phyloP scores from a whole-genome alignment of 1,140 invertebrate genomes.

The Cotesia chilonis region DNA sequence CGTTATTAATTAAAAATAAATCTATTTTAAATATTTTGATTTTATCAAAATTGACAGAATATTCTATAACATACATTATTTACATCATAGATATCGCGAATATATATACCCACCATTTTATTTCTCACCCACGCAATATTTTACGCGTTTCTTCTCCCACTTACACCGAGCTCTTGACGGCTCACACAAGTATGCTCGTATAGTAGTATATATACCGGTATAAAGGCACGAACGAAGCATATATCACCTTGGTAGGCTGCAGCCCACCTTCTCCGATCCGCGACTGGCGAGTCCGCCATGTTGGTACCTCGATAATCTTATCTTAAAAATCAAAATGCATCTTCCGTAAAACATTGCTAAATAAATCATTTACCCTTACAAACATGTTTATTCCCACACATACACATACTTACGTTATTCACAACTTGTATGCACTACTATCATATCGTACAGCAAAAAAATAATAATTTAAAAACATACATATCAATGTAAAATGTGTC shows the following conservation, averaged over 20 bases:
- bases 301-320: conserved; percentile 41
- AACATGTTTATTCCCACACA: no score
- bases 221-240: conserved; percentile 45
- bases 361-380: not conserved
- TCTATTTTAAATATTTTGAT: no score
- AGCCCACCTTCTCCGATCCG: conserved; percentile 19
- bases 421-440: not conserved
- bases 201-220: conserved; percentile 15
- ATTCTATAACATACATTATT: not conserved
- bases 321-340: conserved; percentile 11
- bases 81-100: conserved; percentile 6
- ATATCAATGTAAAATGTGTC: not conserved
- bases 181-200: conserved; percentile 27
- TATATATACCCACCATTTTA: conserved; percentile 57
- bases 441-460: not conserved
- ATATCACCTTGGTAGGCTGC: conserved; percentile 57
- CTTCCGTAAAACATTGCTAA: not conserved
- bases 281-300: conserved; percentile 44
- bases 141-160: conserved; percentile 48
- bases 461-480: not conserved
- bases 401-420: no score
- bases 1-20: no score
- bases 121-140: conserved; percentile 61
- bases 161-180: conserved; percentile 27
- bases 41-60: no score